Evolutionary conservation across 2,888 invertebrate genomes (phyloP), one percentile per base, ranked within the genome.

Genomic region (Pandemis corylana): DNA sequence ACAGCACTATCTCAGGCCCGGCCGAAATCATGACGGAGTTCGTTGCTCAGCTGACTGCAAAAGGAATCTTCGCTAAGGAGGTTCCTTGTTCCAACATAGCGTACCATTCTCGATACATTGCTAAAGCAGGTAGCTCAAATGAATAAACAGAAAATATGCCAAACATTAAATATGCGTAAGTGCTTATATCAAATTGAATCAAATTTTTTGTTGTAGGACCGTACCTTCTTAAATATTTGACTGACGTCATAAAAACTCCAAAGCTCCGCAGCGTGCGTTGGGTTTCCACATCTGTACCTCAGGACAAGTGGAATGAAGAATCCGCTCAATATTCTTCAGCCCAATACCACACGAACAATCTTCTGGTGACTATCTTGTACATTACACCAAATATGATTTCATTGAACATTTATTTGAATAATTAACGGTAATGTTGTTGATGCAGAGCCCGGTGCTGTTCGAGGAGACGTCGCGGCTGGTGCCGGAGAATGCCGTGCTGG

Each of bases 91-190:
- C 97, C 20, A 97, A 98, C 81, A 97, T 98, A 77, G 97, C 98
- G 0, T 99, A 98, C 85, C 98, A 99, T 85, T 98, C 98, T 63
- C 95, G 96, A 59, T 98, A 97, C 81, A 97, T 99, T 81, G 95
- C 95, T 1, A 93, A 95, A 70, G 96, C 96, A 72, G 96, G 93
- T 89, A 2, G 7, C 20, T 3, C 5, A 9, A 56, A 56, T 3
- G 3, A 7, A 9, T 3, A 36, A 36, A 56, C 7, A 28, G 65
- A 44, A 63, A 44, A 44, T 7, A 28, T 15, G 65, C 6, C 12
- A 49, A 15, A 46, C 10, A 12, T 12, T 12, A 46, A 42, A 5
- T 63, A 5, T 63, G 15, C n/a, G 2, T 67, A 20, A 20, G 20
- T 20, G 1, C 20, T 20, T 20, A 20, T 20, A 20, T 13, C 20